Evolutionary conservation across 2,797 vertebrate genomes (phyloP).

Genomic region (Cyprinella venusta): DNA sequence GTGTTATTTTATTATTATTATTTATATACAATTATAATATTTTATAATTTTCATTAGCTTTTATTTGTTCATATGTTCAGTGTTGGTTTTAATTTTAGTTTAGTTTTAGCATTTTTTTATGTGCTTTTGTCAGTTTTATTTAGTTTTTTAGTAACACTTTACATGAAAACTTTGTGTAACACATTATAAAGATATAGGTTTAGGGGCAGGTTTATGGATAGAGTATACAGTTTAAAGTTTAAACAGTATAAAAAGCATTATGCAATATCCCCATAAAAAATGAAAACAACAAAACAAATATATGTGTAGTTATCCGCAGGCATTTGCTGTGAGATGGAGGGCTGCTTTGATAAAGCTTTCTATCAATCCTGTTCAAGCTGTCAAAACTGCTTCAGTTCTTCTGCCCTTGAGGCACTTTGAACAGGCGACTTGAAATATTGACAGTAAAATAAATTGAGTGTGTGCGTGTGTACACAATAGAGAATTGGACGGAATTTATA

Average conservation of each 20-base stretch:
- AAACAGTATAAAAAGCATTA: not conserved
- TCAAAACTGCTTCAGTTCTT: constrained; percentile 79
- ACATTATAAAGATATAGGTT: not conserved
- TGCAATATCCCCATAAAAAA: not conserved
- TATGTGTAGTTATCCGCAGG: constrained; percentile 62
- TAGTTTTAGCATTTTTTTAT: not conserved
- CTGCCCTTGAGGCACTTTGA: constrained; percentile 83
- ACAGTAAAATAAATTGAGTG: constrained; percentile 83
- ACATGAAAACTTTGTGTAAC: not conserved
- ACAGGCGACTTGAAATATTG: constrained; percentile 83
- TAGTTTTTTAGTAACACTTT: not conserved
- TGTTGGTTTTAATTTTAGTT: not conserved
- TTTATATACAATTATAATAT: no score
- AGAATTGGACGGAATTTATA: not conserved
- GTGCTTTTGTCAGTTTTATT: not conserved
- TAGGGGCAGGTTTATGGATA: not conserved
- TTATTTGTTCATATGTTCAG: not conserved
- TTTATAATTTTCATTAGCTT: not conserved
- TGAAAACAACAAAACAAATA: not conserved
- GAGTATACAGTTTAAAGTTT: not conserved
- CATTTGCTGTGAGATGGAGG: constrained; percentile 75
- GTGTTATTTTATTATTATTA: not conserved
- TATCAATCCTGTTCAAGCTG: constrained; percentile 74
- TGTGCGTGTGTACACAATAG: constrained; percentile 19
- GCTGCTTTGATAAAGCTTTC: constrained; percentile 82